Evolutionary conservation across 2,797 vertebrate genomes (phyloP).

Genomic region (Ptychadena robeensis): DNA sequence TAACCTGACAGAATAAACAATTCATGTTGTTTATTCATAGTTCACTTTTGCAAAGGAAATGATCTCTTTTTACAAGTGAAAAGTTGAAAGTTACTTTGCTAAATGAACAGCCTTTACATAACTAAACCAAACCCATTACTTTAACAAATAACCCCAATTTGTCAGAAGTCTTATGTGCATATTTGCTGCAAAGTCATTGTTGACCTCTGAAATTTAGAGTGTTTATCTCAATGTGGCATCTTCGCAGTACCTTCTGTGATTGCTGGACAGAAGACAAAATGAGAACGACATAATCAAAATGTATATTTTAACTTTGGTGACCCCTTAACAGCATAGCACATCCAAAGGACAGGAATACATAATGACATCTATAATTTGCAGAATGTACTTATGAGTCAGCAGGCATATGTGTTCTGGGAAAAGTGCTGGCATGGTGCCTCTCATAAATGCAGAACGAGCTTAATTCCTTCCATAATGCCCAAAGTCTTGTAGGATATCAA

Average conservation of each 20-base stretch:
- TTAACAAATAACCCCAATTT: no score
- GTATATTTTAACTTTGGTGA: slow-evolving; percentile 34
- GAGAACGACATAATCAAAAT: neutral
- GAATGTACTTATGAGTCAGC: slow-evolving; percentile 39
- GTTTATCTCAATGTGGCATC: neutral
- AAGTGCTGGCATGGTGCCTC: slow-evolving; percentile 29
- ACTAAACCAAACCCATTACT: no score
- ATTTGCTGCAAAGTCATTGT: neutral
- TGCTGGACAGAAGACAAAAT: neutral
- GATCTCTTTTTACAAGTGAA: no score
- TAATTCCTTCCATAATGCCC: neutral
- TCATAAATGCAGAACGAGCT: slow-evolving; percentile 22
- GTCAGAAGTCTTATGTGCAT: no score
- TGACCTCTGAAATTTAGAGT: neutral
- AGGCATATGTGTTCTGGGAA: slow-evolving; percentile 40
- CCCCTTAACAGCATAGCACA: slow-evolving; percentile 23
- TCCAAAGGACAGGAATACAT: slow-evolving; percentile 1
- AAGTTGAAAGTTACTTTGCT: no score
- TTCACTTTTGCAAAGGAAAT: no score
- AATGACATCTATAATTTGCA: slow-evolving; percentile 48
- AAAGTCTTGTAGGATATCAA: neutral
- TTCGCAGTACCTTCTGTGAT: neutral
- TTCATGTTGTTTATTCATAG: no score
- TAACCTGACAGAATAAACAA: no score
- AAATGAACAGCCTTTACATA: no score